Conservation (phyloP, 2,888 invertebrate genomes). For the Tyria jacobaeae region DNA sequence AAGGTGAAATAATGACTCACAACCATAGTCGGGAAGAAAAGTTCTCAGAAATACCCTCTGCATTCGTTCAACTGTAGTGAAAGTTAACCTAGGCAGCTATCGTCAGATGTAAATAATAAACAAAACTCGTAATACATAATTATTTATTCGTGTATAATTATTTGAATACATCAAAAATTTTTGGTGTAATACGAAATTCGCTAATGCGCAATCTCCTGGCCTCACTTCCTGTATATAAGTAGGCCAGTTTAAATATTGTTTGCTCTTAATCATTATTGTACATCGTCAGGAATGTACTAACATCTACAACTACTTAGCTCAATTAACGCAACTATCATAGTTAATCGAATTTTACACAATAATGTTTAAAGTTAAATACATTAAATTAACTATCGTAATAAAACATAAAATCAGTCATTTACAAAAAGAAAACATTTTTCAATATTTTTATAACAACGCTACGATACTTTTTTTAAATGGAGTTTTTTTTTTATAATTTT, state of each 20-base stretch:
- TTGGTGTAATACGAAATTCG: conserved; percentile 82
- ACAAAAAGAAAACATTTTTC: conserved; percentile 61
- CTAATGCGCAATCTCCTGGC: conserved; percentile 68
- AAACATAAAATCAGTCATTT: conserved; percentile 81
- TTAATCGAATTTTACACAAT: conserved; percentile 61
- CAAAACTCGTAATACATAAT: conserved; percentile 67
- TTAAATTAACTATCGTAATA: conserved; percentile 71
- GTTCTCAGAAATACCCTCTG: too few relatives aligned
- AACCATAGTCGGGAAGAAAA: too few relatives aligned
- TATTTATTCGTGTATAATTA: conserved; percentile 80
- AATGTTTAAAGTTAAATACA: conserved; percentile 68
- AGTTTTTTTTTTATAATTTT: conserved; percentile 55
- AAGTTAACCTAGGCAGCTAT: too few relatives aligned
- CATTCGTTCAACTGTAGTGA: too few relatives aligned
- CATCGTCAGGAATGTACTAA: conserved; percentile 83
- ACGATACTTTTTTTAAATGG: conserved; percentile 40
- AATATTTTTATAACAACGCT: conserved; percentile 62
- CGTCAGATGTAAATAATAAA: conserved; percentile 53
- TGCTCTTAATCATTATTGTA: conserved; percentile 73
- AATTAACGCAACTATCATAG: conserved; percentile 55
- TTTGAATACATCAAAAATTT: conserved; percentile 82
- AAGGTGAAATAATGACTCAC: too few relatives aligned
- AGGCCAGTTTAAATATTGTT: conserved; percentile 65
- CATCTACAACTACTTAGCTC: conserved; percentile 71
- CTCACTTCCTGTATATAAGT: conserved; percentile 59